Evolutionary conservation across 2,888 invertebrate species (phyloP), one percentile per base, ranked within the genome.

Genomic region (Erynnis tages): DNA sequence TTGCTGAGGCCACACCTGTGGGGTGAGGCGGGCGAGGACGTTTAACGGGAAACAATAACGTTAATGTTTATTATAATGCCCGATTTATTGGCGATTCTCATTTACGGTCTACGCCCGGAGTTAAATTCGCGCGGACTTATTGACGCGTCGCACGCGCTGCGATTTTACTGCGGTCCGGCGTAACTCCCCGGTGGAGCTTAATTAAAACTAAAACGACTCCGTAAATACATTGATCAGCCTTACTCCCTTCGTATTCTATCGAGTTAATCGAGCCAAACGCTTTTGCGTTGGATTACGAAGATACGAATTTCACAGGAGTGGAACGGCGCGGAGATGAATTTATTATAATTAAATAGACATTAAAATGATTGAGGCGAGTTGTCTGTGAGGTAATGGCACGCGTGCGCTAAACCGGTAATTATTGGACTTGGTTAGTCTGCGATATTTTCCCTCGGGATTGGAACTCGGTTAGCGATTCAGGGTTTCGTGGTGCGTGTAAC

Each of bases 31-130:
- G 34, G 65, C 57, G 60, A 59, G 63, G 59, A 55, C 66, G 73
- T 73, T 82, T 80, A 82, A 79, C 76, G 79, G 74, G 72, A 77
- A 80, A 81, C 83, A 84, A 85, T 87, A 85, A 84, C 78, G 80
- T 76, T 84, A 83, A 84, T 82, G 82, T 82, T 85, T 80, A 87
- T 86, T 86, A 87, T 88, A 85, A 87, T 81, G 79, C 67, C 76
- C 82, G 79, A 85, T 88, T 89, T 85, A 87, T 84, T 79, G 79
- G 78, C 74, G 76, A 83, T 88, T 81, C 80, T 74, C 82, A 82
- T 85, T 86, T 82, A 83, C 72, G 75, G 76, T 68, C 65, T 66
- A 66, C 71, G 71, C 62, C 67, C 61, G 65, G 70, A 73, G 78
- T 78, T 73, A 78, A 79, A 84, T 76, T 79, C 71, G 66, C 73